Evolutionary conservation across 2,797 vertebrate genomes (phyloP).

Genomic region (Xenopus petersii): DNA sequence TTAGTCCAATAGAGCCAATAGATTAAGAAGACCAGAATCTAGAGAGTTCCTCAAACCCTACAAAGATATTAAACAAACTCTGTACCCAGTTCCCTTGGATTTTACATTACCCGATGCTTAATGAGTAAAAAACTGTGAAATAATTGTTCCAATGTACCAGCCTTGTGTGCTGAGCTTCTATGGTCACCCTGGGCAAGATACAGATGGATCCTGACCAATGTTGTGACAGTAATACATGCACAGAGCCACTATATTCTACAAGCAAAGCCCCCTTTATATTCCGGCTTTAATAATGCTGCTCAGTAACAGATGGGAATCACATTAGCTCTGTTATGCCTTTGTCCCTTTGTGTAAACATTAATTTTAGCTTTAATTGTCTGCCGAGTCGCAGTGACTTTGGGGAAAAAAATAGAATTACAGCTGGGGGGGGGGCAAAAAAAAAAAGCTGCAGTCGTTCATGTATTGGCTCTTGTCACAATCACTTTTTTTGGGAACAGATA

Average conservation of each 20-base stretch:
- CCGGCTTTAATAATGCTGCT: slow-evolving; percentile 54
- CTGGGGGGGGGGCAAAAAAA: too few relatives aligned
- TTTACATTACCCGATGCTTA: slow-evolving; percentile 4
- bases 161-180: background rate
- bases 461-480: too few relatives aligned
- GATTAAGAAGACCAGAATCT: too few relatives aligned
- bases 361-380: slow-evolving; percentile 56
- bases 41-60: too few relatives aligned
- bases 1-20: too few relatives aligned
- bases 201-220: slow-evolving; percentile 20
- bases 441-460: too few relatives aligned
- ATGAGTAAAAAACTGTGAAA: background rate
- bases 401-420: slow-evolving; percentile 16
- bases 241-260: slow-evolving; percentile 5
- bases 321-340: slow-evolving; percentile 60
- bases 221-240: slow-evolving; percentile 30
- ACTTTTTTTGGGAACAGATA: background rate
- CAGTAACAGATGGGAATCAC: slow-evolving; percentile 62
- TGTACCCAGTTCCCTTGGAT: background rate
- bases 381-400: slow-evolving; percentile 41
- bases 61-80: background rate
- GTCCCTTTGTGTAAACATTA: slow-evolving; percentile 58
- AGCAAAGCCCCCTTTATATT: slow-evolving; percentile 14
- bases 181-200: slow-evolving; percentile 20
- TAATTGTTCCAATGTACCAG: slow-evolving; percentile 5